These are phyloP conservation scores for Danio kyathit DNA, from an alignment of 2,797 vertebrate species.

Conservation along the genomic window DNA sequence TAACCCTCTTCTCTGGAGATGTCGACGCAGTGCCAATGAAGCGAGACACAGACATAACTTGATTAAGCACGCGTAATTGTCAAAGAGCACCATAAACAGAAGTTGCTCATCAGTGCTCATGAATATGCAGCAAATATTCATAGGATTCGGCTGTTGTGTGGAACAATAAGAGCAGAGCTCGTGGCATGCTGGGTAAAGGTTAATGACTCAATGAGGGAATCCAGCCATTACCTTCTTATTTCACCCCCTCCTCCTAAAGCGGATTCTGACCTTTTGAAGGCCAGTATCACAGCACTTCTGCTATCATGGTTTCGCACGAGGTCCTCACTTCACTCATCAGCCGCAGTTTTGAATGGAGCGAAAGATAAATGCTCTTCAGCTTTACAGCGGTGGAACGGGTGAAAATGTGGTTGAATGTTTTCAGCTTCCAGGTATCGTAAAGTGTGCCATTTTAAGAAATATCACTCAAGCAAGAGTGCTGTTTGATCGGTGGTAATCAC, in stretches of 20 bases:
- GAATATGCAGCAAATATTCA: slow-evolving; percentile 64
- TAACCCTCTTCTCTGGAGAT: slow-evolving; percentile 41
- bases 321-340: slow-evolving; percentile 49
- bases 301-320: slow-evolving; percentile 49
- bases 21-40: slow-evolving; percentile 17
- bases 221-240: slow-evolving; percentile 63
- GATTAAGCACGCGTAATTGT: slow-evolving; percentile 57
- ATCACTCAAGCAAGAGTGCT: slow-evolving; percentile 12
- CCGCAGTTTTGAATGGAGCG: slow-evolving; percentile 36
- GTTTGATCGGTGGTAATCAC: background rate
- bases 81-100: slow-evolving; percentile 49
- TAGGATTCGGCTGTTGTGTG: slow-evolving; percentile 52
- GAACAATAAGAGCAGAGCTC: slow-evolving; percentile 41
- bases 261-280: slow-evolving; percentile 59
- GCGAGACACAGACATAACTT: slow-evolving; percentile 54
- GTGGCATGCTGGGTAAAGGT: slow-evolving; percentile 74
- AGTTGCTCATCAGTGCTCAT: slow-evolving; percentile 62
- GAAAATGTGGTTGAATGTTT: background rate
- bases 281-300: slow-evolving; percentile 9
- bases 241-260: slow-evolving; percentile 34
- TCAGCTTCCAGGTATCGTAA: background rate
- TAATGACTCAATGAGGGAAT: slow-evolving; percentile 74
- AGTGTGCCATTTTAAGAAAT: slow-evolving; percentile 7
- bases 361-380: background rate
- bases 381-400: background rate